A percentile compares a stretch with the other conserved stretches of the same genome.
phyloP scores from a whole-genome alignment of 1,140 invertebrate genomes.

The Globodera rostochiensis region DNA sequence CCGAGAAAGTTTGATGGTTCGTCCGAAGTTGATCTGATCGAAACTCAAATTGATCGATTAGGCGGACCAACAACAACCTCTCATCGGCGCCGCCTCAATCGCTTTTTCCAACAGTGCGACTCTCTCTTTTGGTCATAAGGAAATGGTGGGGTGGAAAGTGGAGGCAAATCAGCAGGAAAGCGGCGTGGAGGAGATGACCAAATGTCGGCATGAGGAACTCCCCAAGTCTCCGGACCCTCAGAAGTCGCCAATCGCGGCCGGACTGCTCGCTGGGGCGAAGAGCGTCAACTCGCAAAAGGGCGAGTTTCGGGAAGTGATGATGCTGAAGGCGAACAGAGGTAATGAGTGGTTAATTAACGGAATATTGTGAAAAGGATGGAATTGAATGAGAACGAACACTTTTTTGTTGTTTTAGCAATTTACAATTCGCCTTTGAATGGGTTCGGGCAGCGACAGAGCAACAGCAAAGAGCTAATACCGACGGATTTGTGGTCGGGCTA shows the following conservation, averaged over 20 bases:
- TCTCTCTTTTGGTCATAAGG: background rate
- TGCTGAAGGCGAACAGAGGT: conserved; percentile 50
- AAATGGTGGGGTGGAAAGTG: background rate
- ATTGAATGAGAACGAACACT: conserved; percentile 20
- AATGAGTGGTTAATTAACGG: background rate
- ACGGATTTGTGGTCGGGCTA: conserved; percentile 60
- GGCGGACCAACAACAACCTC: conserved; percentile 19
- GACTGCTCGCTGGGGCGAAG: conserved; percentile 56
- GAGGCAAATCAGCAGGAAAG: background rate
- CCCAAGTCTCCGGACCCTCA: conserved; percentile 54
- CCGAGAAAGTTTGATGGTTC: conserved; percentile 21
- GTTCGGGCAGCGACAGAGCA: background rate
- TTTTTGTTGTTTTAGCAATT: conserved; percentile 16
- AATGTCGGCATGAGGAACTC: conserved; percentile 8
- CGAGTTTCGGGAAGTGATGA: conserved; percentile 58
- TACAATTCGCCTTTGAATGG: background rate
- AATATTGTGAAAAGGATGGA: background rate
- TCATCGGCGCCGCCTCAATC: background rate
- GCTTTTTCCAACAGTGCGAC: conserved; percentile 15
- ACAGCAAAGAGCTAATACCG: conserved; percentile 45
- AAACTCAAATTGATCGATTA: background rate
- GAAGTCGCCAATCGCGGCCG: conserved; percentile 61
- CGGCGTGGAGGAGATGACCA: background rate
- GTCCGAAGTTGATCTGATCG: background rate
- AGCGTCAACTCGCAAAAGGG: conserved; percentile 54